These are phyloP conservation scores for Vireo altiloquus DNA, from an alignment of 2,113 vertebrate genomes.

Conservation along the genomic window DNA sequence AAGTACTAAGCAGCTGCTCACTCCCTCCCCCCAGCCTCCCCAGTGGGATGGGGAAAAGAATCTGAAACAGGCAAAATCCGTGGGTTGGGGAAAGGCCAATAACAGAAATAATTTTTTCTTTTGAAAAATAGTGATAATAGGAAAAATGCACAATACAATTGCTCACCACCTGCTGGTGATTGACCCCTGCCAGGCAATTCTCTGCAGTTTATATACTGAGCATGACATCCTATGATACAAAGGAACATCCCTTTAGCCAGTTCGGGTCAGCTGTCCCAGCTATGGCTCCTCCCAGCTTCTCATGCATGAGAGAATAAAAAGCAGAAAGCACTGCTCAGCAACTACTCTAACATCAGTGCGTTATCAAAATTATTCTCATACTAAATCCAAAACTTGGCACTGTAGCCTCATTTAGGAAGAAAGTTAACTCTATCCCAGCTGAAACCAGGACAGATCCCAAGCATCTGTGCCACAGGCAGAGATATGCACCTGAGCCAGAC, in stretches of 20 bases:
- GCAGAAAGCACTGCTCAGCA: neutral
- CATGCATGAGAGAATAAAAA: neutral
- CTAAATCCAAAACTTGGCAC: neutral
- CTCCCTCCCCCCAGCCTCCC: neutral
- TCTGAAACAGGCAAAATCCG: neutral
- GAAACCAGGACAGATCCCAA: neutral
- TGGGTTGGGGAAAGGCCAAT: neutral
- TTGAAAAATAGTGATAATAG: neutral
- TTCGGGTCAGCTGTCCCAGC: neutral
- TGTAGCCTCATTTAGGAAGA: neutral
- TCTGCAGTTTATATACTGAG: neutral
- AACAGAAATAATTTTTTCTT: neutral
- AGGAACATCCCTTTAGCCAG: neutral
- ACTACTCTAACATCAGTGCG: neutral
- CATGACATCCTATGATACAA: neutral
- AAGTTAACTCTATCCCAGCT: neutral
- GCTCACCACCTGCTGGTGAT: neutral
- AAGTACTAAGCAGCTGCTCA: neutral
- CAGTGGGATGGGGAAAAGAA: neutral
- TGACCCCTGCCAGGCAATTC: neutral
- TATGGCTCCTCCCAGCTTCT: neutral
- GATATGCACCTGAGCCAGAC: neutral
- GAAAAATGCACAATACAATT: neutral
- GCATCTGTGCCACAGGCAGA: neutral
- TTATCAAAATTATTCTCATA: neutral